Evolutionary conservation across 2,888 invertebrate genomes (phyloP).

Genomic region (Silvanus unidentatus): DNA sequence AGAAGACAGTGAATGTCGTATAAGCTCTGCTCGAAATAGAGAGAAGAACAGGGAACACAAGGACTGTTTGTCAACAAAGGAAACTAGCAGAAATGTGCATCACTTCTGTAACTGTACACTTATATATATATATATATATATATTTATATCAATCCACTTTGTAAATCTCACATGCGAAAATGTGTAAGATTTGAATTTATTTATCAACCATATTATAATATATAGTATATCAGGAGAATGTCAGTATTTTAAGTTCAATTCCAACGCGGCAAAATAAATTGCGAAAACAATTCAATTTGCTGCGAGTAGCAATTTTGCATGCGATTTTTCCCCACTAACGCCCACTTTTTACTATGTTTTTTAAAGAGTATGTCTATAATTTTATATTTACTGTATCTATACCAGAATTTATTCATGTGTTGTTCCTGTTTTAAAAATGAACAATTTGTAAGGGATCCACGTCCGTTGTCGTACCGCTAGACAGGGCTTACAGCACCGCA

Average conservation of each 20-base stretch:
- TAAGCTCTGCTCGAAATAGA: slow-evolving; percentile 26
- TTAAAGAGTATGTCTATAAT: no score
- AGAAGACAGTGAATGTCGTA: not conserved
- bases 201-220: slow-evolving; percentile 2
- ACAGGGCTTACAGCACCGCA: slow-evolving; percentile 41
- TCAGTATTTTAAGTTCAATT: not conserved
- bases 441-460: slow-evolving; percentile 45
- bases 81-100: slow-evolving; percentile 22
- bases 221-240: slow-evolving; percentile 8
- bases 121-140: no score
- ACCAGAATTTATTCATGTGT: slow-evolving; percentile 32
- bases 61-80: slow-evolving; percentile 23
- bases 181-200: no score
- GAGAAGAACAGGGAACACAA: slow-evolving; percentile 30
- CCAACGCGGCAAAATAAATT: slow-evolving; percentile 9
- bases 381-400: no score
- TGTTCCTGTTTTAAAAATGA: slow-evolving; percentile 47
- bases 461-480: slow-evolving; percentile 43
- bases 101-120: slow-evolving; percentile 21
- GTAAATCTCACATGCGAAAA: not conserved
- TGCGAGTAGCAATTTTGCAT: not conserved
- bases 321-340: not conserved
- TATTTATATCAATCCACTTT: slow-evolving; percentile 2
- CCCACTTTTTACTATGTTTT: not conserved
- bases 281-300: not conserved